These are phyloP conservation scores for Colostygia pectinataria DNA, from an alignment of 2,888 invertebrate genomes.

Conservation along the genomic window DNA sequence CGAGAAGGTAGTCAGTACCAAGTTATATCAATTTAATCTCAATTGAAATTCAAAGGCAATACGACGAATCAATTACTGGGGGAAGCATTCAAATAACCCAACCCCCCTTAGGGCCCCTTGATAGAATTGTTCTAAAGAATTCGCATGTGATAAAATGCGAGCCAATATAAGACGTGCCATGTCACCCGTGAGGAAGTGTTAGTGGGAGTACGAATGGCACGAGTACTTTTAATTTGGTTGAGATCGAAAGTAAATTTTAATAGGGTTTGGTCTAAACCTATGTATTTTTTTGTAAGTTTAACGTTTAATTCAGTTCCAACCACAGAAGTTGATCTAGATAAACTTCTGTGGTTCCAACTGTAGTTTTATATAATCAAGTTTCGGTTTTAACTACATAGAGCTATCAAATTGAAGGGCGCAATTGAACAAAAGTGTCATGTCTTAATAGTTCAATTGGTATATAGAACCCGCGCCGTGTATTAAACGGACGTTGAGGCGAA, in stretches of 20 bases:
- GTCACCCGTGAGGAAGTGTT: conserved; percentile 27
- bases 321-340: no score
- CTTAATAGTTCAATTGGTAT: no score
- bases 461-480: no score
- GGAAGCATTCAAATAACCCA: conserved; percentile 62
- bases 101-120: conserved; percentile 47
- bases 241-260: not conserved
- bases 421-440: no score
- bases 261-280: no score
- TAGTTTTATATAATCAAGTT: no score
- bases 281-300: not conserved
- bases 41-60: conserved; percentile 35
- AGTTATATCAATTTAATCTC: conserved; percentile 79
- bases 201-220: conserved; percentile 1
- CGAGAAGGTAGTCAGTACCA: conserved; percentile 40
- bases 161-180: conserved; percentile 58
- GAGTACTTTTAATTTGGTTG: not conserved
- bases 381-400: no score
- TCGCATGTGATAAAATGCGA: conserved; percentile 78
- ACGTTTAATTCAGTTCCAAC: no score
- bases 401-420: no score
- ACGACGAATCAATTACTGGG: conserved; percentile 41
- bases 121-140: conserved; percentile 80
- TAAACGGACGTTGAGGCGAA: no score
- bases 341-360: no score